A percentile compares a stretch with the other conserved stretches of the same genome.
Evolutionary conservation across 2,113 vertebrate genomes (phyloP).

Genomic region (Prunella fulvescens): DNA sequence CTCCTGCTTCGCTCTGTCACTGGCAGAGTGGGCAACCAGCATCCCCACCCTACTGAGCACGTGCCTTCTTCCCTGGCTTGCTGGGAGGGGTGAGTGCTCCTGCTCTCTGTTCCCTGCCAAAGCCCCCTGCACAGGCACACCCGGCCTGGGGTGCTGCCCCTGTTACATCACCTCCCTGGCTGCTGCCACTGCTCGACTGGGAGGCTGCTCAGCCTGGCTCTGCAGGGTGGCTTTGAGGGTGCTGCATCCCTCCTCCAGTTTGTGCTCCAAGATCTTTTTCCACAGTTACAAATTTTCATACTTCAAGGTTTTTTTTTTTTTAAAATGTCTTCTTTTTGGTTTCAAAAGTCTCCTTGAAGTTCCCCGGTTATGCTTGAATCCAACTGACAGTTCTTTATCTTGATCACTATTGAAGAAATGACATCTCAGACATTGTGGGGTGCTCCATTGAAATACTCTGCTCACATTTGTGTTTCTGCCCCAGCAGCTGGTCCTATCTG

Average conservation of each 20-base stretch:
- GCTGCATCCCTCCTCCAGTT: not conserved
- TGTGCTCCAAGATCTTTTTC: not conserved
- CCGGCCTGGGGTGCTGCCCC: accelerated
- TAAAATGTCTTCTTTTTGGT: not conserved
- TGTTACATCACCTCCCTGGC: not conserved
- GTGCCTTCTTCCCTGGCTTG: not conserved
- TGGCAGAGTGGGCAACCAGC: not conserved
- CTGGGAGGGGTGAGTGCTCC: not conserved
- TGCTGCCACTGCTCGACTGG: accelerated
- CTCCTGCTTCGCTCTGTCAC: accelerated
- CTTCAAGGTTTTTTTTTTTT: not conserved
- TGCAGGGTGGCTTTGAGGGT: not conserved
- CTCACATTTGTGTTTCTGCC: not conserved
- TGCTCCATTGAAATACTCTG: not conserved
- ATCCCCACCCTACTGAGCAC: accelerated
- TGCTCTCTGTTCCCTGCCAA: not conserved
- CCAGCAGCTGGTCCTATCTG: not conserved
- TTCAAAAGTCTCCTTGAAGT: not conserved
- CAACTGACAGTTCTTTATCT: not conserved
- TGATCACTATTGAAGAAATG: not conserved
- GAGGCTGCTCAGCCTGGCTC: not conserved
- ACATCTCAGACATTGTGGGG: not conserved
- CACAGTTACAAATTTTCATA: not conserved
- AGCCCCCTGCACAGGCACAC: accelerated
- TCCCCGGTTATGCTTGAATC: not conserved